A percentile compares a stretch with the other conserved stretches of the same genome.
These are phyloP conservation scores for Drosophila melanosoma DNA, from an alignment of 2,888 invertebrate species.

Conservation along the genomic window DNA sequence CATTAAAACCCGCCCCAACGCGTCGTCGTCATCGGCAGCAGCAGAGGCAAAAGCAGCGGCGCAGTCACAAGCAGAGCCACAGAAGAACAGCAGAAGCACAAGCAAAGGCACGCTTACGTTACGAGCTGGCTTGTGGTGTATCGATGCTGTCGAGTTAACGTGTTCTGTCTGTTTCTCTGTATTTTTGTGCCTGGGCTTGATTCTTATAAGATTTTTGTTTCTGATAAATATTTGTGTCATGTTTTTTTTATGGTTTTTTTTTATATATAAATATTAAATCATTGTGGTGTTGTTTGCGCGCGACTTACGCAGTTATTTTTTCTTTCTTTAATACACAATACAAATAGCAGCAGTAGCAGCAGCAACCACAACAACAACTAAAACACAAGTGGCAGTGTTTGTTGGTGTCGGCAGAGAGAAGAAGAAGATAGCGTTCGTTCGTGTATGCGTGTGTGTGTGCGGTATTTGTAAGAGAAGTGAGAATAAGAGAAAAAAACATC, in stretches of 20 bases:
- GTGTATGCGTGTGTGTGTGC: constrained; percentile 23
- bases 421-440: constrained; percentile 38
- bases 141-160: constrained; percentile 57
- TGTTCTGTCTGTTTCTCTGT: constrained; percentile 22
- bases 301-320: constrained; percentile 53
- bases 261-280: not conserved
- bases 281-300: constrained; percentile 31
- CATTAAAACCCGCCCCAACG: constrained; percentile 63
- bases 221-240: constrained; percentile 27
- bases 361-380: constrained; percentile 51
- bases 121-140: constrained; percentile 47
- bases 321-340: constrained; percentile 33
- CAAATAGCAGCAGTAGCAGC: constrained; percentile 52
- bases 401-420: constrained; percentile 59
- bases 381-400: constrained; percentile 64
- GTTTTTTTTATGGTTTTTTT: constrained; percentile 24
- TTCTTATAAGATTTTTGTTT: constrained; percentile 50
- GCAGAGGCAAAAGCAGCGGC: constrained; percentile 24
- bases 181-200: constrained; percentile 29
- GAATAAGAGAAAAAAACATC: constrained; percentile 36
- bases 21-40: constrained; percentile 45
- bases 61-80: constrained; percentile 19
- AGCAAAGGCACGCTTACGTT: constrained; percentile 60
- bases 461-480: constrained; percentile 15
- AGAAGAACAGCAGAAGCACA: constrained; percentile 37